Conservation (phyloP, 2,888 invertebrate species). For the Aphrophora alni region DNA sequence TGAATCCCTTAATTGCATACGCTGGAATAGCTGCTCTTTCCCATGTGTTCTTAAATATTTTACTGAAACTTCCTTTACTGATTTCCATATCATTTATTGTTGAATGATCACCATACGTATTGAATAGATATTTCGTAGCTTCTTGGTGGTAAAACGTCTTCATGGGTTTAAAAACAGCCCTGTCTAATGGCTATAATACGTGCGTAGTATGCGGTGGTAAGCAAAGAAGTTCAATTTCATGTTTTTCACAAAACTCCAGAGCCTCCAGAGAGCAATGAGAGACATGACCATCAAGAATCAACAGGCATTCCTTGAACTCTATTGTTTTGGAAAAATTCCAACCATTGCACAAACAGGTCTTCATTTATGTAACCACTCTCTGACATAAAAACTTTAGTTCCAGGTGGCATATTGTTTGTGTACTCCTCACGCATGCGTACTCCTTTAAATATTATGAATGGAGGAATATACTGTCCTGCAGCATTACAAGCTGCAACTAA, state of each 20-base stretch:
- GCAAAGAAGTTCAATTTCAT: constrained; percentile 48
- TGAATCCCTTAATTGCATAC: constrained; percentile 4
- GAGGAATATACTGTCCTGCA: neutral
- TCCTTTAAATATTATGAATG: neutral
- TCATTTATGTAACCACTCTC: neutral
- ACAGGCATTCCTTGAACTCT: constrained; percentile 23
- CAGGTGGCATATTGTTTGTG: neutral
- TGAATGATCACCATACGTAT: neutral
- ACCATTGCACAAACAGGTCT: neutral
- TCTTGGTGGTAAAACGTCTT: constrained; percentile 17
- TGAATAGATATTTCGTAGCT: neutral
- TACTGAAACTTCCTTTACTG: constrained; percentile 10
- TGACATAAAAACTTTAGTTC: neutral
- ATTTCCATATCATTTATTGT: neutral
- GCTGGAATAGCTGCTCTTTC: constrained; percentile 20
- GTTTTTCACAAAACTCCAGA: constrained; percentile 43
- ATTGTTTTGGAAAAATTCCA: neutral
- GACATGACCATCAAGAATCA: constrained; percentile 49
- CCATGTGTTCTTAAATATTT: constrained; percentile 14
- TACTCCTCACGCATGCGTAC: neutral
- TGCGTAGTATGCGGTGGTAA: constrained; percentile 49
- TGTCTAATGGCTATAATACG: constrained; percentile 41
- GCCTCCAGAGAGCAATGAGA: constrained; percentile 47
- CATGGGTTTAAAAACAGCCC: constrained; percentile 21
- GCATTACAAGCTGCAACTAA: neutral